Evolutionary conservation across 1,140 invertebrate genomes (phyloP), one percentile per base, ranked within the genome.

Genomic region (Drosophila seguyi): DNA sequence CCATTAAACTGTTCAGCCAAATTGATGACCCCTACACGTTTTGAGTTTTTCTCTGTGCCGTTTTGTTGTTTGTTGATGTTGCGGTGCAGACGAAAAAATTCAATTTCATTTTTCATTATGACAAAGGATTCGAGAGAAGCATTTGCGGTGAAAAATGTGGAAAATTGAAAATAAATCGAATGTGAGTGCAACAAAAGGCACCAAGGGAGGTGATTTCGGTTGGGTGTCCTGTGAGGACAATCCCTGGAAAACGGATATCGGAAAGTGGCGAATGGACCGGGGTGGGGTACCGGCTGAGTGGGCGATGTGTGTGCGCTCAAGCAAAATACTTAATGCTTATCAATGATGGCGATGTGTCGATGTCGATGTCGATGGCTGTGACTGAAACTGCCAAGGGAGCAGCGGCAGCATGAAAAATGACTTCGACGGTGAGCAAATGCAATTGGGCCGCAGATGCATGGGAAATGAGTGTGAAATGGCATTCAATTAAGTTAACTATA

Each of bases 161-260:
- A 90, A 90, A 90, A 90, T 90, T 90, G 86, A 90, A 90, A 90
- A 90, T 90, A 90, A 90, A 90, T 90, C 86, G 86, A 90, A 90
- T 90, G 81, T 84, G 85, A 90, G 69, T 90, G 85, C 85, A 88
- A 88, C 85, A 88, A 88, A 88, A 80, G 76, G 67, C 62, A 59
- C 66, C 48, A 38, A 55, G 55, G 60, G 73, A 60, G 58, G 27
- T 53, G 66, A 22, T 53, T 22, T 22, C 20, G 20, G 14, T 25
- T n/a, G 52, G 27, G 31, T 57, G 60, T 14, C 50, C 50, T 53
- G 31, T 25, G 52, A 38, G 52, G 52, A 55, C 52, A 55, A 55
- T 55, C 34, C 52, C 34, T 29, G 48, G 47, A 18, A 61, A 34
- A 34, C 22, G 45, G 45, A 25, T 53, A 6, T 44, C 11, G 11